These are phyloP conservation scores for Caenorhabditis sp. DNA, from an alignment of 2,888 invertebrate species.

Conservation along the genomic window DNA sequence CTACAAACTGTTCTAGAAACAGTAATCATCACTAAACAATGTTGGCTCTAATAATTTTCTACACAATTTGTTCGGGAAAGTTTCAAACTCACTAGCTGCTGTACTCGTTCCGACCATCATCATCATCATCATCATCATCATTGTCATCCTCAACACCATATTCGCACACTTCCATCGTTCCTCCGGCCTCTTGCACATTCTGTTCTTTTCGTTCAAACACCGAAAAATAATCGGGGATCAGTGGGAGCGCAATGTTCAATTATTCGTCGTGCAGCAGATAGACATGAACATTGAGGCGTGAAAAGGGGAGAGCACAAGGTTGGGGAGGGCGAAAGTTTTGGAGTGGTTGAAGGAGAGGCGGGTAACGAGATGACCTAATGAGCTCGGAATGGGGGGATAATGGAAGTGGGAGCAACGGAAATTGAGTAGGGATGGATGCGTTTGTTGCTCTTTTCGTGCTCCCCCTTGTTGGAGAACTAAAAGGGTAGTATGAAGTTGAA, in stretches of 20 bases:
- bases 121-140: too few relatives aligned
- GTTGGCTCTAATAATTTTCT: too few relatives aligned
- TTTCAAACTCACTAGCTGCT: too few relatives aligned
- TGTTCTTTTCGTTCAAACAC: too few relatives aligned
- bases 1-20: too few relatives aligned
- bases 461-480: background rate
- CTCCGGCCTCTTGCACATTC: too few relatives aligned
- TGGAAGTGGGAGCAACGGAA: background rate
- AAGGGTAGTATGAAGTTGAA: too few relatives aligned
- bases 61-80: too few relatives aligned
- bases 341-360: background rate
- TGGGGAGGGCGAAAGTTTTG: background rate
- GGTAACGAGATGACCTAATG: slow-evolving; percentile 4
- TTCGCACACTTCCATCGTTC: too few relatives aligned
- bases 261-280: background rate
- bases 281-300: background rate
- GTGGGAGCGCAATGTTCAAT: background rate
- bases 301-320: background rate
- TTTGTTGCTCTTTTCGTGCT: background rate
- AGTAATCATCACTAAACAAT: too few relatives aligned
- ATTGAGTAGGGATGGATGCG: background rate
- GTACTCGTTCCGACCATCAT: too few relatives aligned
- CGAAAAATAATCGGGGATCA: background rate
- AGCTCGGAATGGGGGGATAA: background rate
- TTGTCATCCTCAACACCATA: too few relatives aligned